Base-by-base conservation (phyloP, 1,140 invertebrate species). In the Drusus annulatus region DNA sequence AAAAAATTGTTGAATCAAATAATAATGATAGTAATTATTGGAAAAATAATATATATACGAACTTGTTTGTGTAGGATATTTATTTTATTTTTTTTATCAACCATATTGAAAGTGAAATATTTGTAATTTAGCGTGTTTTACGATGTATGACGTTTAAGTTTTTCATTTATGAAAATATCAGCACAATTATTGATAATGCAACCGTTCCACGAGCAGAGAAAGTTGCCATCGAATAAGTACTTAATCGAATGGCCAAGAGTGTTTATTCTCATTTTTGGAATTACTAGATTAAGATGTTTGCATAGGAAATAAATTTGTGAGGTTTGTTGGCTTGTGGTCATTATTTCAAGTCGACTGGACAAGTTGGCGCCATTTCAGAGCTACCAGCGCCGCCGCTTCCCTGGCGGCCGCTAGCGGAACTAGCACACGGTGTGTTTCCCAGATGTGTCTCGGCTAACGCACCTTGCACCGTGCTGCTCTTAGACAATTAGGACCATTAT, bases 11-110 rank as follows among this genome's bases (percentile, higher is more conserved):
- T 83, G 77, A 83, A 79, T 73, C 62, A 79, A 80, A 83, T 81
- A 80, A 83, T 83, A 76, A 81, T 83, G 77, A 83, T 83, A 81
- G 62, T 83, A 78, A 81, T 83, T 79, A 80, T 81, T 81, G 80
- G 76, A 79, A 76, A 78, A 80, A 81, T 81, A 78, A 81, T 83
- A 83, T 82, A 82, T 83, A 83, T 83, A 83, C 81, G 79, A 80
- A 80, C 81, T 83, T 83, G 82, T 83, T 83, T 83, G 76, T 81
- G 80, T 81, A 83, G 71, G 63, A 81, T 81, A 79, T 81, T 83
- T 75, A 83, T 77, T 80, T 83, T 83, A 78, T 80, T 83, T 83
- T 81, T 83, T 83, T 83, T 80, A 79, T 65, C 63, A 74, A 31
- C 71, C 74, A 71, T 80, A 82, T 82, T 82, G 63, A 82, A 77